These are phyloP conservation scores for Brachystomella parvula DNA, from an alignment of 1,140 invertebrate species.

Conservation along the genomic window DNA sequence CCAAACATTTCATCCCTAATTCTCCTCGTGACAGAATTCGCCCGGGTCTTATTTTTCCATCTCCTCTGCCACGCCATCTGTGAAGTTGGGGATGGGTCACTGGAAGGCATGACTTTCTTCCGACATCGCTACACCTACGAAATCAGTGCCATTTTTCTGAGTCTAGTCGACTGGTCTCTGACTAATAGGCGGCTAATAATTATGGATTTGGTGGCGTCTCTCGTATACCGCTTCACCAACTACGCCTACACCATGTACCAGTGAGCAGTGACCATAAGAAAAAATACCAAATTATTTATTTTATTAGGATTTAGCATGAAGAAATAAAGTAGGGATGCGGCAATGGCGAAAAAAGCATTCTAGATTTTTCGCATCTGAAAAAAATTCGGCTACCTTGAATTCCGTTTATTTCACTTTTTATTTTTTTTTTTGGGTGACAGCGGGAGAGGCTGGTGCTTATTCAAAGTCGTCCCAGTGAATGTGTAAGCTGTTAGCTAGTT, in stretches of 20 bases:
- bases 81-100: conserved; percentile 4
- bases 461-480: too few species aligned
- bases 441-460: too few species aligned
- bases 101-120: neutral
- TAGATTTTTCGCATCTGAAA: too few species aligned
- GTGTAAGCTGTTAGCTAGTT: too few species aligned
- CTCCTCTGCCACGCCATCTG: neutral
- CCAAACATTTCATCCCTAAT: neutral
- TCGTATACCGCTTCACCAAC: conserved; percentile 14
- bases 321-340: too few species aligned
- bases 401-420: too few species aligned
- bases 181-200: neutral
- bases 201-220: conserved; percentile 16
- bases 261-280: neutral
- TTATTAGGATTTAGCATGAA: too few species aligned
- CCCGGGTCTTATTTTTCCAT: neutral
- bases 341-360: too few species aligned
- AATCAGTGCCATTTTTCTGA: neutral
- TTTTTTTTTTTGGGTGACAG: too few species aligned
- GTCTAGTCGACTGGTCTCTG: neutral
- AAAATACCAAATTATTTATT: too few species aligned
- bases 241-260: neutral
- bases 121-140: conserved; percentile 14
- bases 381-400: too few species aligned
- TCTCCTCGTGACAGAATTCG: neutral